Conservation (phyloP, 1,140 invertebrate genomes). For the Conus betulinus region DNA sequence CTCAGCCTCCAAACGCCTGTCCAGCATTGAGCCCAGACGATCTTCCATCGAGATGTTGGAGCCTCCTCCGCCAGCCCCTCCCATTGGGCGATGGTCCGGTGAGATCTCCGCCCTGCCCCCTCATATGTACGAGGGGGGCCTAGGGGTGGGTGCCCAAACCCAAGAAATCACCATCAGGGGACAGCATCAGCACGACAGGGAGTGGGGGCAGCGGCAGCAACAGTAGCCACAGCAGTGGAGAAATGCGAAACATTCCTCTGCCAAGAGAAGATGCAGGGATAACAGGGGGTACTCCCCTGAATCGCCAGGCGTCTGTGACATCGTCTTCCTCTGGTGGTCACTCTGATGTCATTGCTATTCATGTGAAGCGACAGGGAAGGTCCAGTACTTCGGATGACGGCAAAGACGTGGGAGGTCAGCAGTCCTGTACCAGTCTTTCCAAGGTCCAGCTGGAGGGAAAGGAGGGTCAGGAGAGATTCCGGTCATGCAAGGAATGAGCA, state of each 20-base stretch:
- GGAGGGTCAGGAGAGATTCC: conserved; percentile 1
- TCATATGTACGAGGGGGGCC: conserved; percentile 40
- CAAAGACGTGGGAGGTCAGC: conserved; percentile 72
- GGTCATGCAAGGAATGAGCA: conserved; percentile 40
- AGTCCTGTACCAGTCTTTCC: conserved; percentile 84
- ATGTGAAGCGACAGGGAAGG: conserved; percentile 68
- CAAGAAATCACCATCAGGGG: conserved; percentile 68
- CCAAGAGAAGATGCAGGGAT: conserved; percentile 40
- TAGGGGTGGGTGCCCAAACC: conserved; percentile 47
- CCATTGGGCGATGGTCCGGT: conserved; percentile 64
- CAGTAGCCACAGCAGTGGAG: conserved; percentile 43
- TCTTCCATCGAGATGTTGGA: conserved; percentile 58
- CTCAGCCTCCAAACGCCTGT: conserved; percentile 64
- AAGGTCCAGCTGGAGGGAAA: conserved; percentile 66
- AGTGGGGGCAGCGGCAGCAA: conserved; percentile 58
- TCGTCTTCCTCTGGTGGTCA: conserved; percentile 44
- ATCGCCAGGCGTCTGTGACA: conserved; percentile 42
- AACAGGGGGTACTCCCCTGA: conserved; percentile 29
- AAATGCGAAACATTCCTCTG: conserved; percentile 38
- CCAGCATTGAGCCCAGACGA: conserved; percentile 56
- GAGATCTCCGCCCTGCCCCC: conserved; percentile 46
- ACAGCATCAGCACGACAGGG: conserved; percentile 70
- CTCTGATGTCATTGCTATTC: conserved; percentile 76
- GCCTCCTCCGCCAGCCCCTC: conserved; percentile 56
- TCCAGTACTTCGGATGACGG: conserved; percentile 41